Base-by-base conservation (phyloP, 2,888 invertebrate species). In the Conops quadrifasciatus region DNA sequence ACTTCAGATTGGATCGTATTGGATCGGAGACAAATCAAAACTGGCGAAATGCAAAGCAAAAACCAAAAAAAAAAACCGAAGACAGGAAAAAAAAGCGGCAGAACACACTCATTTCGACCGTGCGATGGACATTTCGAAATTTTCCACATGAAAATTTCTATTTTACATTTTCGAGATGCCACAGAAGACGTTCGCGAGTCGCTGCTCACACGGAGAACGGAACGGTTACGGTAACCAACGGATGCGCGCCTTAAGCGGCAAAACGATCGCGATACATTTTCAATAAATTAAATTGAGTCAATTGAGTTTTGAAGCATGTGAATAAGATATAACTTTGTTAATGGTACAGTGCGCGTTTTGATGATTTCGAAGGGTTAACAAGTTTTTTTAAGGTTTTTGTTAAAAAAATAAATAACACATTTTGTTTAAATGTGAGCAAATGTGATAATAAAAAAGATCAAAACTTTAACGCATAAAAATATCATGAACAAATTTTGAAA, bases 51-150 rank as follows among this genome's bases (percentile, higher is more conserved):
- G 15, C n/a, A 49, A 49, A 49, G 15, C 4, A 49, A 49, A 49
- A 49, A 16, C 49, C 49, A 49, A 26, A 64, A 49, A 64, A 47
- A 53, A 53, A 66, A 16, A 21, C n/a, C n/a, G n/a, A 66, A 56
- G 53, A 26, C 30, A 9, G 43, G 15, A 24, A 21, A 63, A 63
- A 63, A 2, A 13, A n/a, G n/a, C n/a, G n/a, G n/a, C n/a, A n/a
- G 36, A 36, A 36, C 9, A 63, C 45, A 47, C 45, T 21, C 45
- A 58, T 58, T 28, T 67, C 66, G 66, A 65, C 66, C 66, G 26
- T 7, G 9, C 68, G 68, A 60, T 68, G 68, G 68, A 68, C 68
- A 68, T 68, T 68, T 68, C 68, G 62, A 68, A 68, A 62, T 51
- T 62, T 68, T 68, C 62, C 62, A 60, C 68, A 68, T 51, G 30